These are phyloP conservation scores for Sinocyclocheilus anshuiensis DNA, from an alignment of 2,113 vertebrate species.

Conservation along the genomic window DNA sequence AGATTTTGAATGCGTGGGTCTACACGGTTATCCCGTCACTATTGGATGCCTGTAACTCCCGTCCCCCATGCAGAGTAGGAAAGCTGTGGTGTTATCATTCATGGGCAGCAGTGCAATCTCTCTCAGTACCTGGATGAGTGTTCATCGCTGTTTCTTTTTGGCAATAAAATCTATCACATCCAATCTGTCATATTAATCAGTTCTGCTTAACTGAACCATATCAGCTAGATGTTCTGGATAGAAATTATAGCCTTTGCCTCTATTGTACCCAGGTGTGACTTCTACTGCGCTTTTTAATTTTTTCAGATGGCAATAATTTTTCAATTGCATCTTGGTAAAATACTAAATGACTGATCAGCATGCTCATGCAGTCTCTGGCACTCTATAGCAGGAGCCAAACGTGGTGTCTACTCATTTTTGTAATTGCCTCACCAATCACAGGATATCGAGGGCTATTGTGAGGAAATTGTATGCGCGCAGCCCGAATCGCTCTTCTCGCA, in stretches of 20 bases:
- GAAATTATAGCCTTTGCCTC: conserved; percentile 71
- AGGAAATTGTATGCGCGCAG: conserved; percentile 47
- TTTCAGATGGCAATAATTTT: conserved; percentile 50
- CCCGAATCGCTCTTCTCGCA: conserved; percentile 45
- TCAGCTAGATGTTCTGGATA: conserved; percentile 68
- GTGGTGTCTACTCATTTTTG: conserved; percentile 38
- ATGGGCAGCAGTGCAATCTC: conserved; percentile 51
- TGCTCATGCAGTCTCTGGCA: not conserved
- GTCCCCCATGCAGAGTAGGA: conserved; percentile 48
- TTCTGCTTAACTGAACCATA: conserved; percentile 74
- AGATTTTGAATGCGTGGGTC: conserved; percentile 47
- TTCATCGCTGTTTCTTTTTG: conserved; percentile 51
- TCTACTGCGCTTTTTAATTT: conserved; percentile 39
- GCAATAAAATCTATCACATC: conserved; percentile 72
- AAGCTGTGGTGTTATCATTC: conserved; percentile 51
- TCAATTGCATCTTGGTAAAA: conserved; percentile 31
- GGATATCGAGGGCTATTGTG: conserved; percentile 48
- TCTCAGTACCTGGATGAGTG: conserved; percentile 55
- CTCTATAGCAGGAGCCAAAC: not conserved
- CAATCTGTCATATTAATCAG: conserved; percentile 76
- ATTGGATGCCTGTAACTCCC: conserved; percentile 60
- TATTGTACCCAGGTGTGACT: conserved; percentile 70
- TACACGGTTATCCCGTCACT: conserved; percentile 55
- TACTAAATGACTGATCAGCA: conserved; percentile 31
- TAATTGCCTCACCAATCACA: conserved; percentile 50